Conservation (phyloP, 2,113 vertebrate genomes). For the Cephalopholis sonnerati region DNA sequence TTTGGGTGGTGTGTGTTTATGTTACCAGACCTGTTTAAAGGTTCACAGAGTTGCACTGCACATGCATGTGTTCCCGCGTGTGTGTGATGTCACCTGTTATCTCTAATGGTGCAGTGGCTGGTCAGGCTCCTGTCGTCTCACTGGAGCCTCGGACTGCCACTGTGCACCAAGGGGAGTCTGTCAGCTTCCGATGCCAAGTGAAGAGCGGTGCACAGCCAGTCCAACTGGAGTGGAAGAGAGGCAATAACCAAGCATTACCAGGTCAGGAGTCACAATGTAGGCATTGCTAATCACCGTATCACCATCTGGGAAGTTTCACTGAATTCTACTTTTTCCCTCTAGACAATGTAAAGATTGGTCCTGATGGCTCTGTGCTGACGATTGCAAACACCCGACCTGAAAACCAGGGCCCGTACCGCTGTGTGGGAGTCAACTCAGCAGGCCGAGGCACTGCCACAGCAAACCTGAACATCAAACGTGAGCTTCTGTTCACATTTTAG, state of each 20-base stretch:
- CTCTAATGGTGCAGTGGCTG: constrained; percentile 69
- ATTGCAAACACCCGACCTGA: constrained; percentile 76
- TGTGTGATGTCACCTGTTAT: constrained; percentile 11
- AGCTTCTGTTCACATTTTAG: constrained; percentile 37
- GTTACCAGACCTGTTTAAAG: constrained; percentile 49
- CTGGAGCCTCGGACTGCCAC: constrained; percentile 87
- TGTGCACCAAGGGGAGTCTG: constrained; percentile 87
- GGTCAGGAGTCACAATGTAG: constrained; percentile 48
- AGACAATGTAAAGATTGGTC: constrained; percentile 91
- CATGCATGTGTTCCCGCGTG: neutral
- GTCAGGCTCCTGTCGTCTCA: constrained; percentile 89
- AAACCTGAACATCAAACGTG: constrained; percentile 90
- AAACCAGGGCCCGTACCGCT: constrained; percentile 94
- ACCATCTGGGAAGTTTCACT: neutral
- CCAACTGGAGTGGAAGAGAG: constrained; percentile 88
- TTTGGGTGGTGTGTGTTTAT: constrained; percentile 52
- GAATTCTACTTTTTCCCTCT: neutral
- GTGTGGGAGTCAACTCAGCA: constrained; percentile 86
- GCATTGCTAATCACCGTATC: neutral
- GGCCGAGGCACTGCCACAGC: constrained; percentile 84
- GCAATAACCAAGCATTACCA: constrained; percentile 75
- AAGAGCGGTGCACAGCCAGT: constrained; percentile 80
- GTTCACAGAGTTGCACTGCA: constrained; percentile 53
- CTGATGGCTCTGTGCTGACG: constrained; percentile 89
- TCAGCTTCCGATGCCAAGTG: constrained; percentile 89